Evolutionary conservation across 2,797 vertebrate species (phyloP), one percentile per base, ranked within the genome.

Genomic region (Garrulus glandarius): DNA sequence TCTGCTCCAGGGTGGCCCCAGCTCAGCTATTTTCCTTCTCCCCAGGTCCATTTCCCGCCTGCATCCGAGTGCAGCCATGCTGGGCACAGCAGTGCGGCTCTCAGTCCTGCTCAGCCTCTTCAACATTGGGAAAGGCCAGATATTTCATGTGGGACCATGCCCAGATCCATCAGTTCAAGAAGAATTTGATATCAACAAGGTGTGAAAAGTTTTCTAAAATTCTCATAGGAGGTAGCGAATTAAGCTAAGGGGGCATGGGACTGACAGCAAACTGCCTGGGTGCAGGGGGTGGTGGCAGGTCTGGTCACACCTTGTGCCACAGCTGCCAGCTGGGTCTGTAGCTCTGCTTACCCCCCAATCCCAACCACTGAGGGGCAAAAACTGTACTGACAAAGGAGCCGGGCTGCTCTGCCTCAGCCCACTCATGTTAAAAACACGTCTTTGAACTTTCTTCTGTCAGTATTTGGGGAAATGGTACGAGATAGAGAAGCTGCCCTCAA

Each of bases 381-480:
- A 15, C 34, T 1, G 1, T 61, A n/a, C 59, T 11, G 6, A 49
- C 11, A 36, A 34, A 43, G 0, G 1, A 53, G 18, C 11, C 1
- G 1, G 36, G 26, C 27, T 60, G 55, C 57, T 61, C 43, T 64
- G 68, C 52, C 49, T 21, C 57, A 37, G 55, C 39, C n/a, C 15
- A 32, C 23, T n/a, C 3, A 0, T 7, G 27, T 49, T 92, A 39
- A 92, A 91, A 78, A 21, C 3, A 1, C 72, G 36, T 95, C 69
- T 91, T 68, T 72, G 57, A 46, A 39, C 16, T 97, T 96, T 84
- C 88, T 92, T 81, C 95, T 93, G 36, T 56, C 97, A 99, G 99
- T 99, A 99, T 94, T 97, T 99, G 97, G 99, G 99, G 69, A 98
- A 98, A 91, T 99, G 99, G 99, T 99, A 99, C 9, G 99, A 99